Evolutionary conservation across 2,113 vertebrate species (phyloP).

Genomic region (Thermophis baileyi): DNA sequence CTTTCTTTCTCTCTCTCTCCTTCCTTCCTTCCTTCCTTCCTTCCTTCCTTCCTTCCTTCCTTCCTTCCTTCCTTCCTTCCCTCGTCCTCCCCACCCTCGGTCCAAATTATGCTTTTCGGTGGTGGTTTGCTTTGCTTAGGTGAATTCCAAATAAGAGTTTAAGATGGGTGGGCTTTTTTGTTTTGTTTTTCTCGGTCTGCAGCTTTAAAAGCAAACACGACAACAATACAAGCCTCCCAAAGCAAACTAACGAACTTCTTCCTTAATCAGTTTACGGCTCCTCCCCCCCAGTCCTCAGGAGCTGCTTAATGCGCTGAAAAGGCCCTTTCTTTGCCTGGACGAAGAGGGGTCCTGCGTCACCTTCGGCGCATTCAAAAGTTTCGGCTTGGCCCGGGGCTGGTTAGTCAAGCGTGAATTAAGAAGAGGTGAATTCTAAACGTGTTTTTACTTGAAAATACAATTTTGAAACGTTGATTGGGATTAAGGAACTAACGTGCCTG

Average conservation of each 20-base stretch:
- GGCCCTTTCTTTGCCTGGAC: conserved; percentile 81
- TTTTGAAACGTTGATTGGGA: conserved; percentile 59
- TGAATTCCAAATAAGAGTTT: not conserved
- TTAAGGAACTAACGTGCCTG: conserved; percentile 59
- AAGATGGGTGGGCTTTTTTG: not conserved
- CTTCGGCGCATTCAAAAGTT: conserved; percentile 35
- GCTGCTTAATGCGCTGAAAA: conserved; percentile 84
- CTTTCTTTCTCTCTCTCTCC: not conserved
- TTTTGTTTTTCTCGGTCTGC: conserved; percentile 54
- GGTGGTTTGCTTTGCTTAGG: not conserved
- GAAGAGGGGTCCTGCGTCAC: conserved; percentile 74
- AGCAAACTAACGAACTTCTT: conserved; percentile 67
- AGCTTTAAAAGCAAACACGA: conserved; percentile 81
- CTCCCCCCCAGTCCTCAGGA: conserved; percentile 78
- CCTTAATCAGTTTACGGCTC: conserved; percentile 76
- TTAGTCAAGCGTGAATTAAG: conserved; percentile 63
- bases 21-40: not conserved
- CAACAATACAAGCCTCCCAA: conserved; percentile 10
- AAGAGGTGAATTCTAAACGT: conserved; percentile 68
- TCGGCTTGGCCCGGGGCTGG: conserved; percentile 58
- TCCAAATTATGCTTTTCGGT: not conserved
- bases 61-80: not conserved
- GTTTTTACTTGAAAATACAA: conserved; percentile 74
- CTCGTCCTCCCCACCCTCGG: not conserved
- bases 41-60: not conserved